Percentiles rank a stretch among this genome's conserved stretches.
Conservation (phyloP, 2,888 invertebrate species). For the Synergus umbraculus region DNA sequence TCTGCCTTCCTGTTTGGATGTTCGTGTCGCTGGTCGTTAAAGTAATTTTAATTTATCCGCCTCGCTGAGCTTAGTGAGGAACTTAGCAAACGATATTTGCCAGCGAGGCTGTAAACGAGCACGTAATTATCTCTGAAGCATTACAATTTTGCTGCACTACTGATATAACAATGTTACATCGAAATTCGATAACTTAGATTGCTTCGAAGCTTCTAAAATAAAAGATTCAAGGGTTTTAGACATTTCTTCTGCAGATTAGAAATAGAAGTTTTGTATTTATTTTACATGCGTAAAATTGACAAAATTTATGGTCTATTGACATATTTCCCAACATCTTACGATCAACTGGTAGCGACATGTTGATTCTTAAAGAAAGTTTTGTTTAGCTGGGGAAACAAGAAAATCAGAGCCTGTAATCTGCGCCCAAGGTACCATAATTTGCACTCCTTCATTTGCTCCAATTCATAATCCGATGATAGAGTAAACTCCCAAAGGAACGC, state of each 20-base stretch:
- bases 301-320: too few species aligned
- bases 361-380: too few species aligned
- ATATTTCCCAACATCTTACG: too few species aligned
- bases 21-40: conserved; percentile 17
- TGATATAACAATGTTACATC: neutral
- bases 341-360: too few species aligned
- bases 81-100: conserved; percentile 23
- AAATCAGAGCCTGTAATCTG: neutral
- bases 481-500: neutral
- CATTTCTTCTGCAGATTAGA: too few species aligned
- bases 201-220: neutral
- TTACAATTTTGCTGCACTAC: neutral
- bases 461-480: conserved; percentile 4
- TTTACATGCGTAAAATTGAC: too few species aligned
- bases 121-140: neutral
- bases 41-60: conserved; percentile 36
- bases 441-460: conserved; percentile 3
- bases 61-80: conserved; percentile 14
- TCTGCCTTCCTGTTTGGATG: conserved; percentile 30
- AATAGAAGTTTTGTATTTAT: too few species aligned
- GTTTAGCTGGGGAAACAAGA: neutral
- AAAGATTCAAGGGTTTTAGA: too few species aligned
- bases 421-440: neutral
- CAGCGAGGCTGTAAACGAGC: conserved; percentile 1
- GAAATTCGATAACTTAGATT: neutral